These are phyloP conservation scores for Myathropa florea DNA, from an alignment of 2,888 invertebrate species.

Conservation along the genomic window DNA sequence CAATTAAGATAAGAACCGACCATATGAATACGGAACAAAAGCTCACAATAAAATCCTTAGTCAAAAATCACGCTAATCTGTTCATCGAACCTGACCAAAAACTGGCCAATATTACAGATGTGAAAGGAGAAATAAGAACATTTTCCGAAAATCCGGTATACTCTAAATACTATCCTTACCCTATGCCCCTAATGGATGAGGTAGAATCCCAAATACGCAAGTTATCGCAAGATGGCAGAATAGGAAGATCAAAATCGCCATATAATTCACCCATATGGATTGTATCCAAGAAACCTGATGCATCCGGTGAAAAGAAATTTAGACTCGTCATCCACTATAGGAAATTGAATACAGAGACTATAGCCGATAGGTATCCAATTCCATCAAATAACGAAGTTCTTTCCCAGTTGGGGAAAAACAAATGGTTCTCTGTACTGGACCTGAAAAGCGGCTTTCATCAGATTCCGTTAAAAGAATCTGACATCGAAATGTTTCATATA, in stretches of 20 bases:
- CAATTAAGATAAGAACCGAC: neutral
- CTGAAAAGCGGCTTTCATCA: neutral
- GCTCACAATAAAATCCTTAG: neutral
- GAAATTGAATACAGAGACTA: constrained; percentile 27
- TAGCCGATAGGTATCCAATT: constrained; percentile 33
- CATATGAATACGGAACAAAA: neutral
- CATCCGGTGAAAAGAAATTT: constrained; percentile 30
- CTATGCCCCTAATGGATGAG: constrained; percentile 73
- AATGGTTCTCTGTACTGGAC: constrained; percentile 6
- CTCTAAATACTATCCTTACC: constrained; percentile 75
- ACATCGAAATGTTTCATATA: neutral
- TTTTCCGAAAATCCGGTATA: constrained; percentile 72
- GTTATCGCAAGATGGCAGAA: constrained; percentile 23
- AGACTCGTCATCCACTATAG: constrained; percentile 44
- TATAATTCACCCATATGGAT: constrained; percentile 29
- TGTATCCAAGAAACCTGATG: constrained; percentile 32
- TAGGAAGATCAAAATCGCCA: constrained; percentile 20
- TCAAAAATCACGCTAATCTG: neutral
- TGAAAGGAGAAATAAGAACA: constrained; percentile 75
- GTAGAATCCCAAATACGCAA: constrained; percentile 12
- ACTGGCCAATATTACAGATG: constrained; percentile 26
- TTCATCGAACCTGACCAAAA: constrained; percentile 13
- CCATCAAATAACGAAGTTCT: constrained; percentile 16
- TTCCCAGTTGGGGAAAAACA: constrained; percentile 1
- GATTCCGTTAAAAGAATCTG: neutral